Evolutionary conservation across 2,888 invertebrate species (phyloP), one percentile per base, ranked within the genome.

Genomic region (Pyrochroa serraticornis): DNA sequence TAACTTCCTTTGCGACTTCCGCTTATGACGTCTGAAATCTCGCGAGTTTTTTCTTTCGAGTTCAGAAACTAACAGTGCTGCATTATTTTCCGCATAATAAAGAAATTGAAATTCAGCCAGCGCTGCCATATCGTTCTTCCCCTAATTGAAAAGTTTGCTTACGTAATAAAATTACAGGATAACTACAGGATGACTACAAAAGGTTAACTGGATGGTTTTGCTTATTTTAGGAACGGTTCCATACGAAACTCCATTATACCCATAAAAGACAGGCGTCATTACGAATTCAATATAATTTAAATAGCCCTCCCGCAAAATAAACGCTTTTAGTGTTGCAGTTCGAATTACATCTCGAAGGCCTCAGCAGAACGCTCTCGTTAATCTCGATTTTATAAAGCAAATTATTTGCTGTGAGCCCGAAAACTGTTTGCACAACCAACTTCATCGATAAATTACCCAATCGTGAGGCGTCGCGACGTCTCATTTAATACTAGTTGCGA

Each of bases 1-100:
- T 55, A 55, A 37, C 46, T 39, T 47, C 41, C 54, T 55, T 55
- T 55, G 54, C 47, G 48, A 37, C 30, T 12, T 51, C 36, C 41
- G 44, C 37, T 47, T 12, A 9, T 39, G 39, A 39, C 41, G 13
- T 41, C 13, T n/a, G 32, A 10, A 39, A 39, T 39, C 39, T 45
- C 30, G 8, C 3, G 32, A 37, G 22, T 22, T 22, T 22, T 22
- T 22, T 5, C n/a, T n/a, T n/a, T n/a, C 14, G 1, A 38, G 1
- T 10, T 3, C 14, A 10, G 30, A 39, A 22, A n/a, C 39, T 22
- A 22, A 13, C 13, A 39, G 39, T 13, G 39, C 14, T n/a, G 14
- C 30, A 14, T 12, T 9, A 14, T 12, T 38, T 38, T 38, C 22
- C 22, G 22, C 3, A 5, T 2, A 22, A 22, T 22, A 5, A 22